A percentile compares a stretch with the other conserved stretches of the same genome.
phyloP scores from a whole-genome alignment of 2,797 vertebrate species.

The Pelochelys cantorii region DNA sequence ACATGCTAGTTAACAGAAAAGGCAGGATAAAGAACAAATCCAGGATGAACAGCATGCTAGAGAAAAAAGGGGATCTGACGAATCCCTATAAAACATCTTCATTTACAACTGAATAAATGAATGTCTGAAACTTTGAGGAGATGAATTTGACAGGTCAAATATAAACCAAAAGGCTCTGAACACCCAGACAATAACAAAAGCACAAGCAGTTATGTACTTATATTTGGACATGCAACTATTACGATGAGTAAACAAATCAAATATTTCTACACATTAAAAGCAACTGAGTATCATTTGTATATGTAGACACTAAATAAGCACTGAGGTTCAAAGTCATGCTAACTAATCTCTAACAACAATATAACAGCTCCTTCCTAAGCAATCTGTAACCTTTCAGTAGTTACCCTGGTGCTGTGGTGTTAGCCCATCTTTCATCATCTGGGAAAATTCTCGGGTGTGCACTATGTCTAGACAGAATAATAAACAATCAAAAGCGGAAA shows the following conservation, averaged over 20 bases:
- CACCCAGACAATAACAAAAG: neutral
- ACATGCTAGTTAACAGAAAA: neutral
- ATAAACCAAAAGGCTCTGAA: neutral
- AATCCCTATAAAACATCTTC: neutral
- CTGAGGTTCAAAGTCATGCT: neutral
- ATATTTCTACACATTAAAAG: neutral
- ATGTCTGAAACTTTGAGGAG: neutral
- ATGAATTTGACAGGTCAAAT: neutral
- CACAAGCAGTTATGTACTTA: neutral
- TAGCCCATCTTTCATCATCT: neutral
- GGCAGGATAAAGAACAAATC: rapidly evolving
- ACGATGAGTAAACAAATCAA: neutral
- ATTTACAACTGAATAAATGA: neutral
- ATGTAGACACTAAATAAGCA: neutral
- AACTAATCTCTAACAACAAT: neutral
- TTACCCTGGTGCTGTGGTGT: neutral
- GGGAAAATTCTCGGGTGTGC: rapidly evolving
- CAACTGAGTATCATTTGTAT: neutral
- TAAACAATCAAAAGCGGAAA: neutral
- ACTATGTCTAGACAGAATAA: neutral
- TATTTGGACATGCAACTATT: neutral
- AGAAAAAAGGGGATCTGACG: neutral
- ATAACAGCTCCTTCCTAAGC: neutral
- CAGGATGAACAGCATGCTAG: neutral
- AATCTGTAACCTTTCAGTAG: neutral